phyloP scores from a whole-genome alignment of 2,113 vertebrate species.

The Erythrocercus mccallii region DNA sequence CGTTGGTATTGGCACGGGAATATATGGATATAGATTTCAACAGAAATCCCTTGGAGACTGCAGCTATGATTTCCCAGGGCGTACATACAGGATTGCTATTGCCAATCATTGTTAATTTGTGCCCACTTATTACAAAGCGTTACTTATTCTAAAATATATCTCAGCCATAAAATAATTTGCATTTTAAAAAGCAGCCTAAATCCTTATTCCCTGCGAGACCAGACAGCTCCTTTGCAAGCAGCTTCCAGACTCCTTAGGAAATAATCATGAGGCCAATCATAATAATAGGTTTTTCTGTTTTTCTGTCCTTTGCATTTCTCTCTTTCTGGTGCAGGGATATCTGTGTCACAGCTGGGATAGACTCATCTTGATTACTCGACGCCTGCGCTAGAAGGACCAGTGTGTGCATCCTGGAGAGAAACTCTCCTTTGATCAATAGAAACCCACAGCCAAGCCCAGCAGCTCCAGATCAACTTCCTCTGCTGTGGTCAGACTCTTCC shows the following conservation, averaged over 20 bases:
- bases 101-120: constrained; percentile 67
- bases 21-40: constrained; percentile 53
- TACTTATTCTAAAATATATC: constrained; percentile 69
- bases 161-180: constrained; percentile 68
- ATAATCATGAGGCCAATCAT: constrained; percentile 62
- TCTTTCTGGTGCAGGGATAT: neutral
- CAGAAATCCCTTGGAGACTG: constrained; percentile 24
- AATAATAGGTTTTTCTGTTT: constrained; percentile 46
- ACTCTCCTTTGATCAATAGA: constrained; percentile 1
- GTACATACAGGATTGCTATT: constrained; percentile 52
- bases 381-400: neutral
- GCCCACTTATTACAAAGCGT: constrained; percentile 58
- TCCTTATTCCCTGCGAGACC: constrained; percentile 57
- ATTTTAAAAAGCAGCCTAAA: constrained; percentile 70
- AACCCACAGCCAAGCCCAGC: neutral
- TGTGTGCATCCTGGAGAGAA: neutral
- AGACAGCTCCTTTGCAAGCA: constrained; percentile 61
- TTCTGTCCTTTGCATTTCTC: neutral
- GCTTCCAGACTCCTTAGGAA: constrained; percentile 56
- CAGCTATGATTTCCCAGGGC: constrained; percentile 48
- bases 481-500: neutral
- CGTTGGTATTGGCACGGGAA: constrained; percentile 6
- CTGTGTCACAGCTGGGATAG: neutral
- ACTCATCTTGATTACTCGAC: neutral
- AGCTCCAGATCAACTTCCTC: neutral